phyloP scores from a whole-genome alignment of 2,888 invertebrate species.

The Athrips mouffetella region DNA sequence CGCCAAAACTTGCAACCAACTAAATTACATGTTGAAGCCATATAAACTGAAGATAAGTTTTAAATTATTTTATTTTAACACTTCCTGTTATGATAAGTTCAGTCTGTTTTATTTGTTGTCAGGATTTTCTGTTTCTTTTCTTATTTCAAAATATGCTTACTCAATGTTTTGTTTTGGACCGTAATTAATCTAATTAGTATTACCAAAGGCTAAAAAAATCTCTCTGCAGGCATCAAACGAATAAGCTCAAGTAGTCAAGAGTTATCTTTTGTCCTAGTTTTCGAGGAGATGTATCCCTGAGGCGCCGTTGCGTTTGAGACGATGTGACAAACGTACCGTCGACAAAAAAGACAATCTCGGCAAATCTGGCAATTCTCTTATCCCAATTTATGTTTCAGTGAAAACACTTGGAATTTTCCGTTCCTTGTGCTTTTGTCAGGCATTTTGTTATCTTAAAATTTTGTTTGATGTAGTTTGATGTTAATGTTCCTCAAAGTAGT shows the following conservation, averaged over 20 bases:
- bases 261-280: neutral
- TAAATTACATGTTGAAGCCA: no score
- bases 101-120: no score
- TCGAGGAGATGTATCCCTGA: neutral
- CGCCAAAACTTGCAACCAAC: no score
- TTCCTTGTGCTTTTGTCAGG: neutral
- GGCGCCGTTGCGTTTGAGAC: neutral
- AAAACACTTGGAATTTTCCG: neutral
- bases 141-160: no score
- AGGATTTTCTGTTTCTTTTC: no score
- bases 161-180: no score
- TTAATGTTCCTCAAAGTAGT: no score
- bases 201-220: neutral
- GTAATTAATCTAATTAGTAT: neutral
- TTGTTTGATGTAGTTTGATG: neutral
- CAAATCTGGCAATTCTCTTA: neutral
- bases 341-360: neutral
- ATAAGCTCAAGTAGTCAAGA: neutral
- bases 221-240: neutral
- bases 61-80: no score
- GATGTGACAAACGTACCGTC: neutral
- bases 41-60: no score
- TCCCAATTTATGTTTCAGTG: neutral
- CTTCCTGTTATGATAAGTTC: no score
- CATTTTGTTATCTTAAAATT: neutral